Evolutionary conservation across 2,797 vertebrate genomes (phyloP).

Genomic region (Mus minutoides): DNA sequence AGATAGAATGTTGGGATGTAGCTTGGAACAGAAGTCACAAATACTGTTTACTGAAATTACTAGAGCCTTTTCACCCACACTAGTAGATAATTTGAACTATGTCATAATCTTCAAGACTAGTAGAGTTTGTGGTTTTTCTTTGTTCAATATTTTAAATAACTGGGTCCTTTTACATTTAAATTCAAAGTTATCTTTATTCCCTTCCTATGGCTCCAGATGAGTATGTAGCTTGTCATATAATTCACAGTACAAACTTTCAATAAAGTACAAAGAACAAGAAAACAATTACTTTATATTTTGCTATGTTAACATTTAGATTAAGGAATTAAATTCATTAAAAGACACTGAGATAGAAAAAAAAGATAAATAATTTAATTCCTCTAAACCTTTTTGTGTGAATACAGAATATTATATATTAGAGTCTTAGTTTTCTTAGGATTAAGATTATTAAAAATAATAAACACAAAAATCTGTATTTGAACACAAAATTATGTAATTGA

Average conservation of each 20-base stretch:
- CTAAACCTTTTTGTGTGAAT: not conserved
- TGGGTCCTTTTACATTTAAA: not conserved
- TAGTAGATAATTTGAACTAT: conserved; percentile 5
- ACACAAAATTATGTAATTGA: not conserved
- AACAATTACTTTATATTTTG: not conserved
- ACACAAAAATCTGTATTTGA: not conserved
- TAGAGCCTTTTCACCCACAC: not conserved
- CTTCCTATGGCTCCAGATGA: not conserved
- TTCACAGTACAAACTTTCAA: too few species aligned
- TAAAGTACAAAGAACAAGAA: not conserved
- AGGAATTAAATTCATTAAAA: not conserved
- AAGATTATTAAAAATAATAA: not conserved
- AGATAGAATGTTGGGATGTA: not conserved
- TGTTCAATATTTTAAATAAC: not conserved
- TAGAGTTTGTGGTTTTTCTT: not conserved
- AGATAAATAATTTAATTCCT: not conserved
- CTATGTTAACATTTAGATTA: not conserved
- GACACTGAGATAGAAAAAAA: not conserved
- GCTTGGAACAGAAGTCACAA: not conserved
- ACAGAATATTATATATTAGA: not conserved
- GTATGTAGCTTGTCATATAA: not conserved
- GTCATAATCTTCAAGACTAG: not conserved
- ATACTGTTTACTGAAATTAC: not conserved
- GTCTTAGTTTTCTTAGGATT: not conserved
- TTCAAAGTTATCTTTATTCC: not conserved